A percentile compares a stretch with the other conserved stretches of the same genome.
Conservation (phyloP, 2,888 invertebrate species). For the Mythimna impura region DNA sequence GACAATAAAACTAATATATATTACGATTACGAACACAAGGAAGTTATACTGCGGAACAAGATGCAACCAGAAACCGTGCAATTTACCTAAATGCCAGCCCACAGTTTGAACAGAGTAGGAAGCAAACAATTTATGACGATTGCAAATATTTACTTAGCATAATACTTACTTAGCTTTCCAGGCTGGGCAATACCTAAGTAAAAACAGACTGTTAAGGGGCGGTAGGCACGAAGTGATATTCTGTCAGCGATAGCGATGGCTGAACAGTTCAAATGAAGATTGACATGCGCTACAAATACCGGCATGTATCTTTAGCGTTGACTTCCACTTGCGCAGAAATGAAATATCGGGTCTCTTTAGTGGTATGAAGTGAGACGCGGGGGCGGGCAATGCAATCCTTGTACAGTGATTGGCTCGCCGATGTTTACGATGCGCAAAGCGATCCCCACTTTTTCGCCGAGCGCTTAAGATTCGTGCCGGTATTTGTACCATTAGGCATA, state of each 20-base stretch:
- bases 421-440: too few species aligned
- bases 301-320: too few species aligned
- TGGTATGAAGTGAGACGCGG: too few species aligned
- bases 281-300: too few species aligned
- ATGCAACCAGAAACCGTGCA: conserved; percentile 43
- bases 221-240: not conserved
- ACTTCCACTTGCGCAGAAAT: too few species aligned
- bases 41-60: conserved; percentile 30
- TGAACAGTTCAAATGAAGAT: too few species aligned
- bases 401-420: too few species aligned
- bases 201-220: not conserved
- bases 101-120: conserved; percentile 22
- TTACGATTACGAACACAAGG: conserved; percentile 15
- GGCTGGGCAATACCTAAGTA: not conserved
- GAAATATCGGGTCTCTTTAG: too few species aligned
- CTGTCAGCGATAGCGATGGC: not conserved
- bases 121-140: conserved; percentile 28
- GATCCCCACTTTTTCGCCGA: too few species aligned
- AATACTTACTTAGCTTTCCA: conserved; percentile 15
- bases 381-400: too few species aligned
- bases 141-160: conserved; percentile 16
- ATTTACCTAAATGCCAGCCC: conserved; percentile 39
- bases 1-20: conserved; percentile 36
- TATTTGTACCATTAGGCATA: too few species aligned
- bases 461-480: too few species aligned